Percentiles rank a stretch among this genome's conserved stretches.
phyloP scores from a whole-genome alignment of 2,888 invertebrate species.

The Pheosia gnoma region DNA sequence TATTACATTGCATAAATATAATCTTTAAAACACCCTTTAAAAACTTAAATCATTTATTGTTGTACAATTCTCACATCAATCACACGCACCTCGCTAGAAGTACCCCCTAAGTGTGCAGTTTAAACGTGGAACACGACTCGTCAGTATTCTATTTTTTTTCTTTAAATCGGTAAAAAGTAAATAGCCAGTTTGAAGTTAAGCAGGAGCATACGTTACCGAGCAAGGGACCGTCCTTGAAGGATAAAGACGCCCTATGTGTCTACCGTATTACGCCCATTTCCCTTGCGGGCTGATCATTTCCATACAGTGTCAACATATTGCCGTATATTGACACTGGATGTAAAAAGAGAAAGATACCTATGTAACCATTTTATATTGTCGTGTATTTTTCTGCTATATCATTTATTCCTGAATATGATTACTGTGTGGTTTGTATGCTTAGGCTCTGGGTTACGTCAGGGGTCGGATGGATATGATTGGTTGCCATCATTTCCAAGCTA shows the following conservation, averaged over 20 bases:
- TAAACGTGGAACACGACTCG: too few relatives aligned
- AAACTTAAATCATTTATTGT: too few relatives aligned
- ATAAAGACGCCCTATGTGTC: not conserved
- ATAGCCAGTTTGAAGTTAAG: not conserved
- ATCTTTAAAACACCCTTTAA: too few relatives aligned
- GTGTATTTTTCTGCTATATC: not conserved
- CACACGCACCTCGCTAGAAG: not conserved
- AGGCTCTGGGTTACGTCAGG: not conserved
- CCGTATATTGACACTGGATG: not conserved
- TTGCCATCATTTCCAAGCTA: not conserved
- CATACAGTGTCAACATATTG: conserved; percentile 1
- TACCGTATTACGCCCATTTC: conserved; percentile 5
- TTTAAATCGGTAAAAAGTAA: conserved; percentile 2
- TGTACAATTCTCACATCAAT: too few relatives aligned
- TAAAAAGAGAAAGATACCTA: not conserved
- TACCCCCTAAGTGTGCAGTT: too few relatives aligned
- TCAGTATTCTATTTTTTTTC: not conserved
- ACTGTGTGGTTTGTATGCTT: not conserved
- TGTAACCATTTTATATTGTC: not conserved
- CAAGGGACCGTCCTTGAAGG: not conserved
- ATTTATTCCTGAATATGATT: not conserved
- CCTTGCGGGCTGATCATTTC: conserved; percentile 7
- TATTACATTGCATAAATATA: too few relatives aligned
- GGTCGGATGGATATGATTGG: not conserved
- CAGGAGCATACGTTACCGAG: not conserved